phyloP scores from a whole-genome alignment of 1,140 invertebrate species.

The Orussus abietinus region DNA sequence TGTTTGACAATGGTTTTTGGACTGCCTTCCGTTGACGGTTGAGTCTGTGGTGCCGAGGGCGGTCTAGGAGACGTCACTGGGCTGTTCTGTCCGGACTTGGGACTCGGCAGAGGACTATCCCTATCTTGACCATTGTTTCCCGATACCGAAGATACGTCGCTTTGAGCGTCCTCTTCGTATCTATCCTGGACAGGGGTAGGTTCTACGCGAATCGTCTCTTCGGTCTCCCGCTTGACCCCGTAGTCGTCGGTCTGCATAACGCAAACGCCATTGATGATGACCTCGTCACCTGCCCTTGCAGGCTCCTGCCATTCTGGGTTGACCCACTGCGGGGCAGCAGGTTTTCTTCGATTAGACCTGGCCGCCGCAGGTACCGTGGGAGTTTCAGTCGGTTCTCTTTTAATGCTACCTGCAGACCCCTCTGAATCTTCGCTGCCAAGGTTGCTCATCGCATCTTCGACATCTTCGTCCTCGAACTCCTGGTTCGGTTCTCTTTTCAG shows the following conservation, averaged over 20 bases:
- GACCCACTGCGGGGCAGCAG: slow-evolving; percentile 94
- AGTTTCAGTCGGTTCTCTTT: slow-evolving; percentile 58
- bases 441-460: slow-evolving; percentile 71
- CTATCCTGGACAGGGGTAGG: slow-evolving; percentile 63
- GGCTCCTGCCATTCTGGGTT: slow-evolving; percentile 86
- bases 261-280: slow-evolving; percentile 88
- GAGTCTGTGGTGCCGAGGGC: slow-evolving; percentile 35
- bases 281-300: slow-evolving; percentile 63
- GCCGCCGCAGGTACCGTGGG: slow-evolving; percentile 52
- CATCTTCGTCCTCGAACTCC: slow-evolving; percentile 69
- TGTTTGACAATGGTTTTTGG: slow-evolving; percentile 47
- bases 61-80: slow-evolving; percentile 40
- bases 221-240: slow-evolving; percentile 58
- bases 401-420: slow-evolving; percentile 51
- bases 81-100: slow-evolving; percentile 44
- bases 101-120: slow-evolving; percentile 43
- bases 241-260: slow-evolving; percentile 80
- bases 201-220: slow-evolving; percentile 69
- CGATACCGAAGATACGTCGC: slow-evolving; percentile 54
- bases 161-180: slow-evolving; percentile 58
- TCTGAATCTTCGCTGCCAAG: slow-evolving; percentile 72
- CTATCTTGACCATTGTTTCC: slow-evolving; percentile 47
- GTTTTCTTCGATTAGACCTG: slow-evolving; percentile 74
- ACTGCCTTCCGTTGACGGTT: slow-evolving; percentile 37
- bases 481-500: slow-evolving; percentile 71